Evolutionary conservation across 1,140 invertebrate species (phyloP).

Genomic region (Agraylea sexmaculata): DNA sequence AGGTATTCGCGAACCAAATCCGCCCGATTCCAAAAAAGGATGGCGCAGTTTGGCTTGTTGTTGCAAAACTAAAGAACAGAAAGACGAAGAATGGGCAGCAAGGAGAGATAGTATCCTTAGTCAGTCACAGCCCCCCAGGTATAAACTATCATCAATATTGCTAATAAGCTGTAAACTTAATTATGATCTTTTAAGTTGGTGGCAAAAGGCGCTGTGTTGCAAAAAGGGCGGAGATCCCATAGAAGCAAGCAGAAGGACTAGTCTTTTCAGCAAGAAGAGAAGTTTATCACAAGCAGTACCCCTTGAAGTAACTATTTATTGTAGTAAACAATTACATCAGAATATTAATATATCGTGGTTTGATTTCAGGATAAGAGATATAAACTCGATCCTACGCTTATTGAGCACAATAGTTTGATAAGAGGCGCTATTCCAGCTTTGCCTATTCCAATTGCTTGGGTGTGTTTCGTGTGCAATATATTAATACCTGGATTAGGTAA

Average conservation of each 20-base stretch:
- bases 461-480: conserved; percentile 78
- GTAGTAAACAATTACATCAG: no score
- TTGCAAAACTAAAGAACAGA: conserved; percentile 26
- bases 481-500: conserved; percentile 75
- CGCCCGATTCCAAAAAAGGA: conserved; percentile 6
- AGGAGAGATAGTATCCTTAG: conserved; percentile 37
- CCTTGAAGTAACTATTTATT: conserved; percentile 38
- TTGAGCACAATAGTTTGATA: conserved; percentile 73
- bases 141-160: conserved; percentile 14
- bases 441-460: conserved; percentile 68
- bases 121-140: conserved; percentile 27
- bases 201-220: conserved; percentile 1
- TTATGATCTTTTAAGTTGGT: not conserved
- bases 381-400: conserved; percentile 60
- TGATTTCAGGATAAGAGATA: conserved; percentile 67
- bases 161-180: not conserved
- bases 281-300: conserved; percentile 46
- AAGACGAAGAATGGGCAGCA: conserved; percentile 22
- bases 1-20: not conserved
- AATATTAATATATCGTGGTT: conserved; percentile 19
- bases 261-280: conserved; percentile 48
- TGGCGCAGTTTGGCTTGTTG: conserved; percentile 23
- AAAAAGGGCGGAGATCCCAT: conserved; percentile 1
- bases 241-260: conserved; percentile 40
- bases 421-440: conserved; percentile 81